Evolutionary conservation across 1,140 invertebrate species (phyloP).

Genomic region (Cherax quadricarinatus): DNA sequence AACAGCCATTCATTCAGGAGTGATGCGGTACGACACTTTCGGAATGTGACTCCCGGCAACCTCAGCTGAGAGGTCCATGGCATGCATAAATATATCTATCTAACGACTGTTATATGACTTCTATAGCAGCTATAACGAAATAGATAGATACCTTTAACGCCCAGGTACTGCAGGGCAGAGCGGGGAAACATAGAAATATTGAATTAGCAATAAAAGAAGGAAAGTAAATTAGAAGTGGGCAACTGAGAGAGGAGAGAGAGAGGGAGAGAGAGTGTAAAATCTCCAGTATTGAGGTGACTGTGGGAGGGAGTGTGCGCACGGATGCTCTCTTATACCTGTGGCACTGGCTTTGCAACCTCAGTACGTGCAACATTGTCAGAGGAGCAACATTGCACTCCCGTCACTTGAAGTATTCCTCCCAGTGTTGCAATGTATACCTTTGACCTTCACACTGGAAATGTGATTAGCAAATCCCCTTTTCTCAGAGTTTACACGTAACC

Average conservation of each 20-base stretch:
- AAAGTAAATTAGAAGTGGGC: constrained; percentile 47
- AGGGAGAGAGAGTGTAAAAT: neutral
- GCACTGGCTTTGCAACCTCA: constrained; percentile 42
- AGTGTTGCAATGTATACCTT: neutral
- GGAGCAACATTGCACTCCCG: constrained; percentile 37
- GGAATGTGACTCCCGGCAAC: constrained; percentile 50
- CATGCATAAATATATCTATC: constrained; percentile 55
- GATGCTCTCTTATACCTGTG: constrained; percentile 47
- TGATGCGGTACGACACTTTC: constrained; percentile 61
- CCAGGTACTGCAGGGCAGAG: neutral
- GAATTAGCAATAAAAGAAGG: neutral
- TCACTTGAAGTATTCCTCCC: neutral
- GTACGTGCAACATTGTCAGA: constrained; percentile 51
- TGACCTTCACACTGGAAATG: neutral
- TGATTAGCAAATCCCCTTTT: neutral
- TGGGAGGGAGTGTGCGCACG: constrained; percentile 58
- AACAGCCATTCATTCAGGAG: constrained; percentile 66
- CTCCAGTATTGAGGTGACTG: constrained; percentile 44
- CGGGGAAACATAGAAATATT: neutral
- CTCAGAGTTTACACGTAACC: too few relatives aligned
- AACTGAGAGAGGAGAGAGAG: constrained; percentile 34
- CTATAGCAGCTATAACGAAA: neutral
- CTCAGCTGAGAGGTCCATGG: neutral
- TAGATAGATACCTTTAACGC: neutral
- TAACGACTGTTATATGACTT: constrained; percentile 20